Base-by-base conservation (phyloP, 2,113 vertebrate genomes). In the Syngnathoides biaculeatus region DNA sequence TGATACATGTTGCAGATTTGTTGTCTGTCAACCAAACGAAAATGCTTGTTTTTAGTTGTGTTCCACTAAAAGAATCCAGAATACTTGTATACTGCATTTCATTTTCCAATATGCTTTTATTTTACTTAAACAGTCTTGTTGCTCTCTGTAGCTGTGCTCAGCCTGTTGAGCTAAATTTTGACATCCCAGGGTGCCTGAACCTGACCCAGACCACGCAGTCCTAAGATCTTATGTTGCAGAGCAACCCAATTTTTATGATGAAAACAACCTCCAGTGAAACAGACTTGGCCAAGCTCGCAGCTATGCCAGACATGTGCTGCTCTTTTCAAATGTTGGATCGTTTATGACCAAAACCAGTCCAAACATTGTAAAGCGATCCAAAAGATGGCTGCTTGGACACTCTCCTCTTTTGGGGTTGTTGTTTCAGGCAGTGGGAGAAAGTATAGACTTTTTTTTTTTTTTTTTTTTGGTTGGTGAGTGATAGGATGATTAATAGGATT, bases 291-390 rank as follows among this genome's bases (percentile, higher is more conserved):
- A 72, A 75, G 63, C 67, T 24, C 45, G 70, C 65, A 1, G 17
- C 72, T 57, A 64, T 78, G 86, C 86, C 87, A 87, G 85, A 88
- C 82, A 89, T 86, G 79, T 87, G 87, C 81, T 84, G 82, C 79
- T 82, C 79, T 83, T 85, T 84, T 84, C 73, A 84, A 88, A 83
- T 53, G 75, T 79, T 85, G 85, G 81, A 84, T 81, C 75, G 76
- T 82, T 86, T 83, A 78, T 83, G 79, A 77, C 84, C 75, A 82
- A 86, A 84, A 90, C 87, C 82, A 87, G 73, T 84, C 83, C 72
- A 77, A 83, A 81, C 48, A 43, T 69, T 10, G 65, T 76, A 42
- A 77, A 86, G 53, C 45, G 38, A 83, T 79, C 62, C 53, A 67
- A 61, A 75, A 75, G 70, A 78, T 58, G 75, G 77, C 77, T 71